Evolutionary conservation across 1,140 invertebrate genomes (phyloP).

Genomic region (Samia ricini): DNA sequence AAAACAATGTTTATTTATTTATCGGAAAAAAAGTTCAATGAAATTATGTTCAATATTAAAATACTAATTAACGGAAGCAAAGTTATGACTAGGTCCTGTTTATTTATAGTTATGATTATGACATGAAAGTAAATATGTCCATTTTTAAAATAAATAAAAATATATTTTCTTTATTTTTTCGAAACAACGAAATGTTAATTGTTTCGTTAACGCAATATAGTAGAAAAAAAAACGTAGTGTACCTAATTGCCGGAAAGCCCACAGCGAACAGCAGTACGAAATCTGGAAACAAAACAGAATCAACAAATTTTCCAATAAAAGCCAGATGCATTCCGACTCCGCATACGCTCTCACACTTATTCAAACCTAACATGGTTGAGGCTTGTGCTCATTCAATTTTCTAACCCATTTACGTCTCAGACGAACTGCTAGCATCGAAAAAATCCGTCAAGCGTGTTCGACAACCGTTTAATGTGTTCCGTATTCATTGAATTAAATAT

Average conservation of each 20-base stretch:
- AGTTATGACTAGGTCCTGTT: too few relatives aligned
- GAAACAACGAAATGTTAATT: too few relatives aligned
- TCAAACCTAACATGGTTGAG: conserved; percentile 53
- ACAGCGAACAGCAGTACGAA: conserved; percentile 12
- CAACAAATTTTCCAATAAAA: conserved; percentile 32
- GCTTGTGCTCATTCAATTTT: conserved; percentile 69
- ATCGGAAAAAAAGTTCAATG: too few relatives aligned
- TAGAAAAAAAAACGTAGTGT: neutral
- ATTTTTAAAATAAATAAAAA: too few relatives aligned
- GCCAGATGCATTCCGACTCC: conserved; percentile 24
- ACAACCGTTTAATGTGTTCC: neutral
- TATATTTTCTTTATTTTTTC: too few relatives aligned
- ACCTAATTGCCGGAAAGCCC: conserved; percentile 5
- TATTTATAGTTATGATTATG: too few relatives aligned
- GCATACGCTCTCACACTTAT: conserved; percentile 57
- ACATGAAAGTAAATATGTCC: too few relatives aligned
- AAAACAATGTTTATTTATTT: too few relatives aligned
- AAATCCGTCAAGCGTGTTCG: conserved; percentile 18
- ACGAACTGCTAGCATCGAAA: conserved; percentile 53
- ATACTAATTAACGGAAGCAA: too few relatives aligned
- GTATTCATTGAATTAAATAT: neutral
- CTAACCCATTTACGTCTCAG: conserved; percentile 75
- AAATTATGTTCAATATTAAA: too few relatives aligned
- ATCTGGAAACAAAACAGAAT: conserved; percentile 25
- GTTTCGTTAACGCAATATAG: neutral